Evolutionary conservation across 2,797 vertebrate species (phyloP).

Genomic region (Sebastes matsubarae): DNA sequence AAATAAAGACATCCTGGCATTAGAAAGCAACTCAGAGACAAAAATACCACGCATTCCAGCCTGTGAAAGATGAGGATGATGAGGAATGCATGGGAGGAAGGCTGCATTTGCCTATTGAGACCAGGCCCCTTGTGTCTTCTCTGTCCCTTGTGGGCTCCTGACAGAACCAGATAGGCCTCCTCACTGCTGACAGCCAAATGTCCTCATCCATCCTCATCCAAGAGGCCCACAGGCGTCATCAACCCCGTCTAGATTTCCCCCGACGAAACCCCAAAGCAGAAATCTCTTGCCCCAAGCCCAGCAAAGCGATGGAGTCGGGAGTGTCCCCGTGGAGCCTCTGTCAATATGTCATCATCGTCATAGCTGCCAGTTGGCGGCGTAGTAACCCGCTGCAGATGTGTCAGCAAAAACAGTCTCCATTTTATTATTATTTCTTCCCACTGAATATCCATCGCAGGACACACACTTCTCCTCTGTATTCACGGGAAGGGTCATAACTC

Average conservation of each 20-base stretch:
- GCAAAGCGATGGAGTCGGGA: slow-evolving; percentile 58
- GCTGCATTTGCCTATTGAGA: slow-evolving; percentile 59
- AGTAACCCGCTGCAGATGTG: slow-evolving; percentile 66
- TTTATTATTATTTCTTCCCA: slow-evolving; percentile 58
- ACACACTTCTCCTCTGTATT: slow-evolving; percentile 37
- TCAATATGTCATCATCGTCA: slow-evolving; percentile 81
- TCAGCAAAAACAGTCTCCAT: slow-evolving; percentile 70
- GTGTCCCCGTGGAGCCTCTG: slow-evolving; percentile 67
- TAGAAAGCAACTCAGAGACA: slow-evolving; percentile 6
- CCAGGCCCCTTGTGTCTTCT: slow-evolving; percentile 50
- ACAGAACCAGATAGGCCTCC: slow-evolving; percentile 73
- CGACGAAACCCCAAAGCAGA: slow-evolving; percentile 63
- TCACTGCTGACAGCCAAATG: slow-evolving; percentile 78
- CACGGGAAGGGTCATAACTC: slow-evolving; percentile 41
- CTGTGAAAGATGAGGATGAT: slow-evolving; percentile 44
- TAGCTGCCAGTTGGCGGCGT: slow-evolving; percentile 71
- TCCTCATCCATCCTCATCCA: slow-evolving; percentile 83
- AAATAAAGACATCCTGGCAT: slow-evolving; percentile 18
- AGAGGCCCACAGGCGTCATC: slow-evolving; percentile 70
- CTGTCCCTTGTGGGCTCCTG: slow-evolving; percentile 60
- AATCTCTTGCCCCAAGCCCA: slow-evolving; percentile 58
- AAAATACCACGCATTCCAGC: slow-evolving; percentile 33
- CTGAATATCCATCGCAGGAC: slow-evolving; percentile 36
- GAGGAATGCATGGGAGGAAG: slow-evolving; percentile 44
- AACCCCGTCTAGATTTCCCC: slow-evolving; percentile 71